phyloP scores from a whole-genome alignment of 2,113 vertebrate genomes.

The Chloroceryle aenea region DNA sequence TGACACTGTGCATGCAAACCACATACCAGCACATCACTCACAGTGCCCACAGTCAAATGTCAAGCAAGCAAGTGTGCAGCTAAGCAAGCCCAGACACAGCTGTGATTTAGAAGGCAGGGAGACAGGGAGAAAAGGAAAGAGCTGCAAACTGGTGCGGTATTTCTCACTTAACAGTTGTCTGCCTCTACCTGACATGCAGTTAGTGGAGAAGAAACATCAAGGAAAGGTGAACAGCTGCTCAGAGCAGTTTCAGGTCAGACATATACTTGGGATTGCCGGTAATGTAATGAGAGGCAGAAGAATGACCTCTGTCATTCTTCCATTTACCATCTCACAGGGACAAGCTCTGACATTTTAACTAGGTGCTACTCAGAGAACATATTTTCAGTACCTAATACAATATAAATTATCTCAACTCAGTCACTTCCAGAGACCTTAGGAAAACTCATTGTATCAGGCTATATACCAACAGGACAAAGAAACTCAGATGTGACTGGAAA shows the following conservation, averaged over 20 bases:
- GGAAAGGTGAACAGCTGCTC: slow-evolving; percentile 59
- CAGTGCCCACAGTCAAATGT: neutral
- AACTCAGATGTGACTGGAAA: neutral
- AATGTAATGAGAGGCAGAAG: neutral
- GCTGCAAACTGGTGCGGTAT: neutral
- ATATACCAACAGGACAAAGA: neutral
- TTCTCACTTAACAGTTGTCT: neutral
- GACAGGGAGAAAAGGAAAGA: neutral
- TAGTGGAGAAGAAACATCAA: neutral
- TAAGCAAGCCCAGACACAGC: neutral
- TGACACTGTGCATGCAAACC: neutral
- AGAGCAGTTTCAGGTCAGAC: neutral
- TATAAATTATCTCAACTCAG: neutral
- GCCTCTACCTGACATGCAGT: neutral
- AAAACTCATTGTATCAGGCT: neutral
- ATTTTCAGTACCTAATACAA: neutral
- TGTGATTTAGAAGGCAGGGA: neutral
- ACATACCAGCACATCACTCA: accelerated
- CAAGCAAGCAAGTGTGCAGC: neutral
- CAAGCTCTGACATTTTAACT: slow-evolving; percentile 12
- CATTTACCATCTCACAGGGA: neutral
- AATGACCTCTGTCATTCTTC: neutral
- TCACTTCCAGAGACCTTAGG: neutral
- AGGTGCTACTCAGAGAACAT: neutral
- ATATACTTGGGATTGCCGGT: neutral